Evolutionary conservation across 1,140 invertebrate species (phyloP).

Genomic region (Caerostris darwini): DNA sequence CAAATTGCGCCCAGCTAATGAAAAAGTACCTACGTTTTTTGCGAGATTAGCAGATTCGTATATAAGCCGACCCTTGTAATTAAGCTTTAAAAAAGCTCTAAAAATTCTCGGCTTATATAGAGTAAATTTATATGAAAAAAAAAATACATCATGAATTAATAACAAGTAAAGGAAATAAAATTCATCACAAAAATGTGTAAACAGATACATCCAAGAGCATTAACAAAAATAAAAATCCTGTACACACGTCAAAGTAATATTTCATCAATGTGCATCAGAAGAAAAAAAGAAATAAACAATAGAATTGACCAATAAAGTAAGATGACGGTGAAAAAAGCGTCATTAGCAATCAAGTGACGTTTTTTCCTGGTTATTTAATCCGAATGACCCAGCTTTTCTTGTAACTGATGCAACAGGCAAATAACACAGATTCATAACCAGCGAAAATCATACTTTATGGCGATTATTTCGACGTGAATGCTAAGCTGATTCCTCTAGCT

Average conservation of each 20-base stretch:
- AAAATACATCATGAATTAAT: no score
- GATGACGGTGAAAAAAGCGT: background rate
- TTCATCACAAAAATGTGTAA: no score
- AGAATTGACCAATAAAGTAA: background rate
- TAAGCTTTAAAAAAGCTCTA: no score
- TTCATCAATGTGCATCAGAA: background rate
- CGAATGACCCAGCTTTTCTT: conserved; percentile 46
- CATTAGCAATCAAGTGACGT: conserved; percentile 18
- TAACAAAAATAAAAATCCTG: background rate
- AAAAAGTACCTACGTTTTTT: no score
- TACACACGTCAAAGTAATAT: background rate
- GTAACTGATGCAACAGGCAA: conserved; percentile 8
- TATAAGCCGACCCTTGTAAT: no score
- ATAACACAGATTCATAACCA: background rate
- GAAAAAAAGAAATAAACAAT: background rate
- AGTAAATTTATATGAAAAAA: no score
- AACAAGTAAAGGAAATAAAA: no score
- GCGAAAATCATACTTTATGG: conserved; percentile 54
- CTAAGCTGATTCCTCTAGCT: conserved; percentile 25
- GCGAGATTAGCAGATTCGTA: no score
- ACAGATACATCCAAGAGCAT: no score
- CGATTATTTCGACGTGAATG: background rate
- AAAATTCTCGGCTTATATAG: no score
- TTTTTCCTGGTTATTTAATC: conserved; percentile 59
- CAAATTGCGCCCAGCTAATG: no score